A percentile compares a stretch with the other conserved stretches of the same genome.
Evolutionary conservation across 2,797 vertebrate genomes (phyloP).

Genomic region (Melanogrammus aeglefinus): DNA sequence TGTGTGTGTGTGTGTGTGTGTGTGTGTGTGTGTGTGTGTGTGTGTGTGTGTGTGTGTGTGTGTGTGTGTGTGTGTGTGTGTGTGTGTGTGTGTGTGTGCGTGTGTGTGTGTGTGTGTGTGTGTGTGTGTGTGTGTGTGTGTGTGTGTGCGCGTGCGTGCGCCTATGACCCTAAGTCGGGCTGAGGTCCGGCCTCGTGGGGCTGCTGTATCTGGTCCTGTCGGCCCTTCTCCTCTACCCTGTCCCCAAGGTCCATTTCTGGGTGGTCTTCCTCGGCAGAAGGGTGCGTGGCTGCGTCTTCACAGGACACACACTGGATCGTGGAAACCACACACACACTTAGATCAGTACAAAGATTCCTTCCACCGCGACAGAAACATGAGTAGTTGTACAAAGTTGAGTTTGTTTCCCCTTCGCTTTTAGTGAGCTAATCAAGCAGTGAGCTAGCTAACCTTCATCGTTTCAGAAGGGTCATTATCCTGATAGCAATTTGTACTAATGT

Average conservation of each 20-base stretch:
- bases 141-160: conserved; percentile 3
- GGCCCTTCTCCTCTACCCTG: conserved; percentile 66
- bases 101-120: not conserved
- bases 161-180: conserved; percentile 49
- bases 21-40: conserved; percentile 8
- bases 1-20: not conserved
- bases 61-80: conserved; percentile 10
- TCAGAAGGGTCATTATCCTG: no score
- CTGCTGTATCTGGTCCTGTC: conserved; percentile 52
- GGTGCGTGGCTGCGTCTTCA: conserved; percentile 58
- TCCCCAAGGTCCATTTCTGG: conserved; percentile 79
- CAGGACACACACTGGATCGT: conserved; percentile 71
- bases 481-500: no score
- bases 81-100: not conserved
- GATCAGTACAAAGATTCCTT: not conserved
- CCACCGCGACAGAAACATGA: no score
- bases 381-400: no score
- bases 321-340: conserved; percentile 24
- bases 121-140: not conserved
- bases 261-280: conserved; percentile 70
- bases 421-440: no score
- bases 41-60: not conserved
- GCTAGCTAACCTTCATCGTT: no score
- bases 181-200: conserved; percentile 36
- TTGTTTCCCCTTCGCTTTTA: no score